phyloP scores from a whole-genome alignment of 2,797 vertebrate genomes.

The Bradypodion ventrale region DNA sequence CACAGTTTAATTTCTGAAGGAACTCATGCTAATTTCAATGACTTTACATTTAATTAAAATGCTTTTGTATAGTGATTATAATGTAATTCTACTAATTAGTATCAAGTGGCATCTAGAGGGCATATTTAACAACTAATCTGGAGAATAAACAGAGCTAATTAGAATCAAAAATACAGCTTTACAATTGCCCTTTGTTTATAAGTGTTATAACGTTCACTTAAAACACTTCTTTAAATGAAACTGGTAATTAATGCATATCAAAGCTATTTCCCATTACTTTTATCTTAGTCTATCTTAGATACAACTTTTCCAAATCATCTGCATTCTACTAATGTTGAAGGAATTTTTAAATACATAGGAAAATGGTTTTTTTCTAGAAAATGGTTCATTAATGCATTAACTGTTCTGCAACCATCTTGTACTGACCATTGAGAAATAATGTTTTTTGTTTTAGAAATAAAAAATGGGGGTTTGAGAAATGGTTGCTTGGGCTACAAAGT shows the following conservation, averaged over 20 bases:
- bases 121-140: conserved; percentile 78
- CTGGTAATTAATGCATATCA: conserved; percentile 70
- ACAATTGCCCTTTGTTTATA: conserved; percentile 77
- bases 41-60: conserved; percentile 80
- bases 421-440: not conserved
- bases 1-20: conserved; percentile 72
- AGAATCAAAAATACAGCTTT: conserved; percentile 74
- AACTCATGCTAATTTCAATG: conserved; percentile 73
- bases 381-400: not conserved
- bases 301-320: not conserved
- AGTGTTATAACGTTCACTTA: conserved; percentile 65
- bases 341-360: conserved; percentile 9
- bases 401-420: conserved; percentile 3
- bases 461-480: not conserved
- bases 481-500: not conserved
- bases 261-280: conserved; percentile 58
- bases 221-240: conserved; percentile 64
- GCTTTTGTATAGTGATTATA: conserved; percentile 76
- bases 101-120: conserved; percentile 79
- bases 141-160: conserved; percentile 79
- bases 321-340: not conserved
- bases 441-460: not conserved
- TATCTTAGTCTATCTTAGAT: conserved; percentile 32
- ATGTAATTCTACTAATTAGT: conserved; percentile 77
- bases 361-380: fast-evolving